These are phyloP conservation scores for Hydrolagus colliei DNA, from an alignment of 2,797 vertebrate genomes.

Conservation along the genomic window DNA sequence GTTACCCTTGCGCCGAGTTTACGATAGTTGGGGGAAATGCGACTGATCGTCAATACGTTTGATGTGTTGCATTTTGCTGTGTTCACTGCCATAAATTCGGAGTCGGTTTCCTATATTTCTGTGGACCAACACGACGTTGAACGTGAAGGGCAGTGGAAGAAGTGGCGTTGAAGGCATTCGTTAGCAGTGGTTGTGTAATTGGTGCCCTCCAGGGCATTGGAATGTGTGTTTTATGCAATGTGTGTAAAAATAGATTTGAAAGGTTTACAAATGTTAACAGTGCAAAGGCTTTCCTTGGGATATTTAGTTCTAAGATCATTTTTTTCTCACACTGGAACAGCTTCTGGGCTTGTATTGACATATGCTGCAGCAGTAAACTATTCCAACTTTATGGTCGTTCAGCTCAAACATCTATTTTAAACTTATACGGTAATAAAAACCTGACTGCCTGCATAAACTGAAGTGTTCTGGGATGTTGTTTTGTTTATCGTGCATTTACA, in stretches of 20 bases:
- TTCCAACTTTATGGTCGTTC: constrained; percentile 60
- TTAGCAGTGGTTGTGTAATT: constrained; percentile 56
- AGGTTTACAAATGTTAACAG: constrained; percentile 2
- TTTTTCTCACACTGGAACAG: constrained; percentile 47
- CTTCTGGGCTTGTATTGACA: constrained; percentile 52
- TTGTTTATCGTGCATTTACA: constrained; percentile 83
- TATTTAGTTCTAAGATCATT: constrained; percentile 22
- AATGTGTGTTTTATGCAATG: not conserved
- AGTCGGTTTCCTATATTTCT: constrained; percentile 41
- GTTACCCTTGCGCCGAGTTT: not conserved
- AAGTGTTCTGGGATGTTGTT: constrained; percentile 67
- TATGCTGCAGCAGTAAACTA: constrained; percentile 64
- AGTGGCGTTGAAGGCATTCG: constrained; percentile 56
- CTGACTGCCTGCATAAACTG: constrained; percentile 76
- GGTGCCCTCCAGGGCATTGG: not conserved
- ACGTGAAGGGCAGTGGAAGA: constrained; percentile 50
- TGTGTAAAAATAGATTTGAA: not conserved
- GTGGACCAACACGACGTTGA: constrained; percentile 52
- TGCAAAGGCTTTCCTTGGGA: not conserved
- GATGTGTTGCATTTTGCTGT: not conserved
- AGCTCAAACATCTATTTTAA: constrained; percentile 70
- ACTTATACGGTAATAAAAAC: constrained; percentile 72
- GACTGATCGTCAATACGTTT: not conserved
- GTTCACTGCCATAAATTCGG: not conserved
- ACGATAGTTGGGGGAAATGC: not conserved